These are phyloP conservation scores for Tachina grossa DNA, from an alignment of 2,888 invertebrate genomes.

Conservation along the genomic window DNA sequence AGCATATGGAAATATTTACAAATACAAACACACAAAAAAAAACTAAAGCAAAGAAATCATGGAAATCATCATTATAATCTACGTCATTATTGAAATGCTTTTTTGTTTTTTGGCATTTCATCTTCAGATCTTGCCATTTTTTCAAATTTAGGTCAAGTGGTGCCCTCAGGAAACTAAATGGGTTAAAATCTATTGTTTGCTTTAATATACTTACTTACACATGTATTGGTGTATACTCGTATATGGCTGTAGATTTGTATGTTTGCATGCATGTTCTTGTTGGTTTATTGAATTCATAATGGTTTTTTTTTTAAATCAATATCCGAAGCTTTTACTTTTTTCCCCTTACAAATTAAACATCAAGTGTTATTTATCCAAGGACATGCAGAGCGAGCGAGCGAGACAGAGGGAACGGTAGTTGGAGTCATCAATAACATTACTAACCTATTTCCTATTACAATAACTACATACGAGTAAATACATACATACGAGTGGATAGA, in stretches of 20 bases:
- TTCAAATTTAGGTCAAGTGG: constrained; percentile 58
- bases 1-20: not conserved
- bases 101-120: constrained; percentile 30
- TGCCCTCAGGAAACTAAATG: constrained; percentile 55
- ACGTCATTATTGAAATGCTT: constrained; percentile 42
- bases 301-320: constrained; percentile 41
- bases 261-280: not conserved
- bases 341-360: constrained; percentile 40
- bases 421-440: not conserved
- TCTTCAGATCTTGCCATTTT: constrained; percentile 29
- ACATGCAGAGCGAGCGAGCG: not conserved
- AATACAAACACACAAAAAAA: constrained; percentile 4
- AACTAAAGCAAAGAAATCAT: constrained; percentile 48
- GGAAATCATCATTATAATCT: constrained; percentile 35
- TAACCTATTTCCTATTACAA: constrained; percentile 5
- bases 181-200: constrained; percentile 33
- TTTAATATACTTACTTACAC: too few relatives aligned
- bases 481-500: not conserved
- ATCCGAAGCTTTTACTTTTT: not conserved
- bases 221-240: not conserved
- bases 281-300: constrained; percentile 34
- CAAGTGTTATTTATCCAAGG: not conserved
- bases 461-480: not conserved
- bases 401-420: not conserved
- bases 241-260: not conserved